Percentiles rank a stretch among this genome's conserved stretches.
Evolutionary conservation across 2,888 invertebrate genomes (phyloP).

Genomic region (Drosophila multiciliata): DNA sequence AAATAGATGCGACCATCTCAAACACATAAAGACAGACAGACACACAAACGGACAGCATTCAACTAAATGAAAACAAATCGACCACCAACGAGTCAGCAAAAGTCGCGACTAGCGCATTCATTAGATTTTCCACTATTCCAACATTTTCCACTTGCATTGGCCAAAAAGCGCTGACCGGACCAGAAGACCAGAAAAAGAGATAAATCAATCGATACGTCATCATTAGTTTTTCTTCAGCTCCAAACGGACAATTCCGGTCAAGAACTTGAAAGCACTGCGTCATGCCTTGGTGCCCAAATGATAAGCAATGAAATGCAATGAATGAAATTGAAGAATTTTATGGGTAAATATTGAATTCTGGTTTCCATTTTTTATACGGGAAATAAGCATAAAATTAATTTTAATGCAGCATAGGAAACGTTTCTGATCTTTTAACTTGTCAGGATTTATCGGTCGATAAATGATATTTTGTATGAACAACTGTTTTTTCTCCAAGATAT

Average conservation of each 20-base stretch:
- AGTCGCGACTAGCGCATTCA: slow-evolving; percentile 57
- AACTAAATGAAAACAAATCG: slow-evolving; percentile 69
- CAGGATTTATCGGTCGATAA: neutral
- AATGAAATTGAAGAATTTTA: slow-evolving; percentile 5
- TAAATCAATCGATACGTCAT: slow-evolving; percentile 72
- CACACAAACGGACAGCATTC: slow-evolving; percentile 2
- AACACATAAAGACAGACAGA: slow-evolving; percentile 7
- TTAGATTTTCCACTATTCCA: slow-evolving; percentile 34
- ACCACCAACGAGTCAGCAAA: slow-evolving; percentile 58
- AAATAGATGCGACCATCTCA: slow-evolving; percentile 15
- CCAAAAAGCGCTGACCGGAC: slow-evolving; percentile 28
- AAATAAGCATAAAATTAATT: neutral
- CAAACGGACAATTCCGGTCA: slow-evolving; percentile 1
- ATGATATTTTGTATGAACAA: neutral
- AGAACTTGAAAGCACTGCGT: slow-evolving; percentile 22
- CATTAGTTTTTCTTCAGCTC: slow-evolving; percentile 56
- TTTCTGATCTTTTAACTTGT: neutral
- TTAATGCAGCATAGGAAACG: neutral
- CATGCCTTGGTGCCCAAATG: slow-evolving; percentile 41
- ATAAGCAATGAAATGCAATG: slow-evolving; percentile 16
- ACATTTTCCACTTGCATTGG: slow-evolving; percentile 36
- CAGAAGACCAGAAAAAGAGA: slow-evolving; percentile 13
- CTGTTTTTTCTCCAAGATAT: neutral
- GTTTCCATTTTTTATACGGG: neutral
- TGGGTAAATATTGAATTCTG: neutral